Conservation (phyloP, 2,113 vertebrate species). For the Hassar affinis region DNA sequence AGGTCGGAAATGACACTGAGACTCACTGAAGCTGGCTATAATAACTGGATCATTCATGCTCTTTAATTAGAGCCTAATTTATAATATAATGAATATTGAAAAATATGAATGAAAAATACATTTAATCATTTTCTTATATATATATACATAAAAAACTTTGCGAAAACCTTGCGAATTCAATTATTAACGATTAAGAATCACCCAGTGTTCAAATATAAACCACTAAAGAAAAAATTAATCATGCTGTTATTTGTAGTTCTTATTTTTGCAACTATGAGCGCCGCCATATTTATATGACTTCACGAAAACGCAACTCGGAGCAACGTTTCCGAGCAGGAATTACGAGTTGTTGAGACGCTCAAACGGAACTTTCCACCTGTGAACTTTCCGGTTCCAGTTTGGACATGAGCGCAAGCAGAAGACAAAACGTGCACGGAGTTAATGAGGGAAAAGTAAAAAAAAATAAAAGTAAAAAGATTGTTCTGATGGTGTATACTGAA, state of each 20-base stretch:
- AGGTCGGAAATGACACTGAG: not conserved
- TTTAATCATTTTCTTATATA: too few species aligned
- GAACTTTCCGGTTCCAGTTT: too few species aligned
- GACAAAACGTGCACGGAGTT: not conserved
- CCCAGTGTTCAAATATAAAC: too few species aligned
- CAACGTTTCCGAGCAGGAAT: conserved; percentile 7
- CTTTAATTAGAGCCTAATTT: not conserved
- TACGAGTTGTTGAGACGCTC: too few species aligned
- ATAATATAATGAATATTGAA: too few species aligned
- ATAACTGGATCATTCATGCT: not conserved
- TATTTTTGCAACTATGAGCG: not conserved
- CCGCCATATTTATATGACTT: not conserved
- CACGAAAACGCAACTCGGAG: not conserved
- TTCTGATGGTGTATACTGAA: too few species aligned
- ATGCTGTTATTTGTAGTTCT: not conserved
- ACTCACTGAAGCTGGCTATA: not conserved
- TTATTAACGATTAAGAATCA: too few species aligned
- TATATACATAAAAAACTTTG: too few species aligned
- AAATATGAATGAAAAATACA: too few species aligned
- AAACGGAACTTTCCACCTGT: too few species aligned
- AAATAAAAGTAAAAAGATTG: not conserved
- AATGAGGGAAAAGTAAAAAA: not conserved
- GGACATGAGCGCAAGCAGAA: not conserved
- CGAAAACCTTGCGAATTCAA: too few species aligned
- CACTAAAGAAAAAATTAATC: not conserved